Evolutionary conservation across 1,140 invertebrate genomes (phyloP), one percentile per base, ranked within the genome.

Genomic region (Papilio machaon): DNA sequence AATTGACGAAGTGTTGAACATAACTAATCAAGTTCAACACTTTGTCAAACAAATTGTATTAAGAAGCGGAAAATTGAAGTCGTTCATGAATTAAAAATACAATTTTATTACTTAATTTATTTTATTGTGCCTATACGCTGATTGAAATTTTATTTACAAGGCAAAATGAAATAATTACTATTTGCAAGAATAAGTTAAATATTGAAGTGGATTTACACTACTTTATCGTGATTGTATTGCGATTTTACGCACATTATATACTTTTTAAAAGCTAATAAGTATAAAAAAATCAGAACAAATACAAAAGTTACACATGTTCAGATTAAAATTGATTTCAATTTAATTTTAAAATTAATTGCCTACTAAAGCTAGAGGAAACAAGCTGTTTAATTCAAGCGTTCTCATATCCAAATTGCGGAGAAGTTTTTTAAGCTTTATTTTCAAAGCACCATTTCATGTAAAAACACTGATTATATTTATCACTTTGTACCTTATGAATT

Each of bases 101-200:
- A 46, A 47, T 75, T 75, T 47, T 13, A 46, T 64, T 64, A 60
- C 30, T 60, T 30, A 60, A 79, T 79, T 38, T 60, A 64, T 43
- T 77, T 79, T 79, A 79, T 78, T 78, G 30, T 79, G 52, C 52
- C 49, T 58, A 77, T 54, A 76, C 74, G 60, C 19, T 38, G 77
- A 79, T 79, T 79, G 54, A 49, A 67, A 67, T 79, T 64, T 54
- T 47, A 67, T 67, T 67, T 60, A 64, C 54, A 46, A 0, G 6
- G 77, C 30, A 54, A 76, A 19, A 49, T 10, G 73, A 47, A 19
- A 75, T 49, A 47, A 30, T 13, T 23, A 46, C 23, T 76, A 23
- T 52, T 47, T 49, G 49, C 47, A 54, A 75, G 43, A 75, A 76
- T 76, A 76, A 52, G 49, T 76, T 74, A 49, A 76, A 76, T 49